A percentile compares a stretch with the other conserved stretches of the same genome.
These are phyloP conservation scores for Chymomyza fuscimana DNA, from an alignment of 2,888 invertebrate genomes.

Conservation along the genomic window DNA sequence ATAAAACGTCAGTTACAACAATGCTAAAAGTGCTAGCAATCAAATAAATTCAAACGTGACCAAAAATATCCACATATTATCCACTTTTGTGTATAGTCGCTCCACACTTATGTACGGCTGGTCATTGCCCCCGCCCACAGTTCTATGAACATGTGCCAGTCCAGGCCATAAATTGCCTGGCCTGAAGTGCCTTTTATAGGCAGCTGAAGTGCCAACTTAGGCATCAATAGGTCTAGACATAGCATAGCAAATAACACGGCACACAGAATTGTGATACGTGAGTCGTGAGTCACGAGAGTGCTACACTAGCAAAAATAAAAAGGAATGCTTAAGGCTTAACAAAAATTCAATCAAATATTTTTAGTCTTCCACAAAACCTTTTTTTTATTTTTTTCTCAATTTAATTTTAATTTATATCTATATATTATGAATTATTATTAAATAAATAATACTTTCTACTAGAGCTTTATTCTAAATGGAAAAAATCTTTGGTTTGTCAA, in stretches of 20 bases:
- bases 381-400: too few relatives aligned
- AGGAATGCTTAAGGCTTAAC: constrained; percentile 10
- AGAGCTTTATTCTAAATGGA: too few relatives aligned
- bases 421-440: too few relatives aligned
- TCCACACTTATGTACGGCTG: neutral
- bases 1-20: constrained; percentile 74
- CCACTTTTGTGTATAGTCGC: constrained; percentile 54
- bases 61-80: constrained; percentile 75
- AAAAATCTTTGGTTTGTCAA: too few relatives aligned
- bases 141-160: neutral
- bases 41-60: constrained; percentile 77
- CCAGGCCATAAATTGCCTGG: neutral
- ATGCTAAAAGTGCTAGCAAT: constrained; percentile 75
- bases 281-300: constrained; percentile 7
- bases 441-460: too few relatives aligned
- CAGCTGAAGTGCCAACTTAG: constrained; percentile 39
- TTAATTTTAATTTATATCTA: too few relatives aligned
- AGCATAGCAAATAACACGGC: constrained; percentile 5
- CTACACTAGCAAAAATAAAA: constrained; percentile 23
- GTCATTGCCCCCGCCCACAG: neutral
- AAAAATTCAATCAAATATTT: too few relatives aligned
- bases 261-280: neutral
- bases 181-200: constrained; percentile 32
- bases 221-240: constrained; percentile 54
- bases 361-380: too few relatives aligned